These are phyloP conservation scores for Sinocyclocheilus grahami DNA, from an alignment of 2,113 vertebrate genomes.

Conservation along the genomic window DNA sequence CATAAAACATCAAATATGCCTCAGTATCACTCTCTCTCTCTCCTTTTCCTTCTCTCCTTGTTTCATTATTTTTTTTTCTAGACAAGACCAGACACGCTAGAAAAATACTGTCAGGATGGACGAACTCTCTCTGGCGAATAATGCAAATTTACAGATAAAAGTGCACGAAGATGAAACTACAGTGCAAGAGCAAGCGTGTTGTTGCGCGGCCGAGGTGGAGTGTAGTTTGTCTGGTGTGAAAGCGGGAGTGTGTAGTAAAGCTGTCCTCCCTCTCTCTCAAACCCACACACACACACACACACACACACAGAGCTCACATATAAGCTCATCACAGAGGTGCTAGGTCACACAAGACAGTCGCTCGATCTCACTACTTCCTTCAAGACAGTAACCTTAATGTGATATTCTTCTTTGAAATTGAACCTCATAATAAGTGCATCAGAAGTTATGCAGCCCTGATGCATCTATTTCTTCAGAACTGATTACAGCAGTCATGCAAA, in stretches of 20 bases:
- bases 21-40: not conserved
- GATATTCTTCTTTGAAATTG: not conserved
- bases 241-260: not conserved
- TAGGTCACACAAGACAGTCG: constrained; percentile 24
- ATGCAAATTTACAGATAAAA: constrained; percentile 53
- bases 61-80: not conserved
- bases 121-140: constrained; percentile 27
- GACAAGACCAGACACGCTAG: constrained; percentile 42
- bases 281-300: not conserved
- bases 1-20: constrained; percentile 38
- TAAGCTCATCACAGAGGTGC: constrained; percentile 27
- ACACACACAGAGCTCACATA: constrained; percentile 8
- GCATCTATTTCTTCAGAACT: not conserved
- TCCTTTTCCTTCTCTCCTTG: constrained; percentile 20
- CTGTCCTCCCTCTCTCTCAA: not conserved
- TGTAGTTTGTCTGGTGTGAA: constrained; percentile 17
- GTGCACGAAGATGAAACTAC: not conserved
- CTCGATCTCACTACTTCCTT: constrained; percentile 15
- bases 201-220: not conserved
- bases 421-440: not conserved
- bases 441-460: not conserved
- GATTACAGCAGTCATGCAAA: not conserved
- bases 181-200: not conserved
- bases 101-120: constrained; percentile 41
- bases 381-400: not conserved